Evolutionary conservation across 2,888 invertebrate species (phyloP).

Genomic region (Melieria crassipennis): DNA sequence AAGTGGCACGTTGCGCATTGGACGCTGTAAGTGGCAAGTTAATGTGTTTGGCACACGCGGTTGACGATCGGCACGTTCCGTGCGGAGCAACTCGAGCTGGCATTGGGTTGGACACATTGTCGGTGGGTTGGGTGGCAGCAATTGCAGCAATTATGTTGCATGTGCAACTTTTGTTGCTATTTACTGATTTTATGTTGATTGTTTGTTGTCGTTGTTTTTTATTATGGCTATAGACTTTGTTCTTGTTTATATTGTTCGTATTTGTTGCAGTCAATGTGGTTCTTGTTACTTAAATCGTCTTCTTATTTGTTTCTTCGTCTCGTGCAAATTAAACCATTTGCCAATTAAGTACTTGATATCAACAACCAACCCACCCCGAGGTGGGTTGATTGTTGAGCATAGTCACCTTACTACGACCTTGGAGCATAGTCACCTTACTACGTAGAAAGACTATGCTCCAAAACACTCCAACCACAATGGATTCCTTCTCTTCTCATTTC

Average conservation of each 20-base stretch:
- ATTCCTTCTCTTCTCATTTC: conserved; percentile 19
- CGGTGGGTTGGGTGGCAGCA: too few species aligned
- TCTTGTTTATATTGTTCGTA: neutral
- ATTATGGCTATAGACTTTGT: neutral
- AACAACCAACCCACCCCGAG: too few species aligned
- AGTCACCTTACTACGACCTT: too few species aligned
- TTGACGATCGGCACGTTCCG: conserved; percentile 37
- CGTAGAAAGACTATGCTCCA: too few species aligned
- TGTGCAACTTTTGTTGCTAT: neutral
- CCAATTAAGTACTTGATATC: neutral
- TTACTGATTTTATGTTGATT: neutral
- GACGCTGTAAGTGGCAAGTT: conserved; percentile 22
- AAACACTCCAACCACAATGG: conserved; percentile 8
- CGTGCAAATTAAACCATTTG: neutral
- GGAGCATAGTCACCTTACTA: too few species aligned
- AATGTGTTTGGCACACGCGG: conserved; percentile 38
- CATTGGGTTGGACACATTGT: too few species aligned
- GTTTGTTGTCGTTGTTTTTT: neutral
- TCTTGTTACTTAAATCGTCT: too few species aligned
- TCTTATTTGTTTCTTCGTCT: neutral
- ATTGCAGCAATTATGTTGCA: neutral
- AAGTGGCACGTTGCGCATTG: neutral
- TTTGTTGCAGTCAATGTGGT: neutral
- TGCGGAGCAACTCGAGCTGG: neutral
- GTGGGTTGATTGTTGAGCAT: too few species aligned